phyloP scores from a whole-genome alignment of 2,888 invertebrate genomes.

The Sepioteuthis lessoniana region DNA sequence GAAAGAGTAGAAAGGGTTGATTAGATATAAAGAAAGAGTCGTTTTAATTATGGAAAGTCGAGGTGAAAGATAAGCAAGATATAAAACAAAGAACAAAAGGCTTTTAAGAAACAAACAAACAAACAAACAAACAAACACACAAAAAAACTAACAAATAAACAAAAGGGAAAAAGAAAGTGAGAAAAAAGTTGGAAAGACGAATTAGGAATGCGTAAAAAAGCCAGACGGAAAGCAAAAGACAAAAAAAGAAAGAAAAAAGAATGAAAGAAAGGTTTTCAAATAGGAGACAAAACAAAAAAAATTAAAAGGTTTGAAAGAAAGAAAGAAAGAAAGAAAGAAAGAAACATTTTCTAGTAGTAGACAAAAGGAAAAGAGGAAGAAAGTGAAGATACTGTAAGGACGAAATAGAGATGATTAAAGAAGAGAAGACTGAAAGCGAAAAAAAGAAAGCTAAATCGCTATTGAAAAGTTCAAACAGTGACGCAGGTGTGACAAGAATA shows the following conservation, averaged over 20 bases:
- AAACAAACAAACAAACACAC: background rate
- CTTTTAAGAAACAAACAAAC: background rate
- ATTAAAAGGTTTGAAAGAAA: fast-evolving
- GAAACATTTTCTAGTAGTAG: background rate
- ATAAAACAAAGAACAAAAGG: too few species aligned
- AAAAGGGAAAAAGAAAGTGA: too few species aligned
- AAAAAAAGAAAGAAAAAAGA: background rate
- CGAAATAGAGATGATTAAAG: background rate
- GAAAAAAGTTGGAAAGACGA: too few species aligned
- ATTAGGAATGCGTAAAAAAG: background rate
- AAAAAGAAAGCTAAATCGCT: background rate
- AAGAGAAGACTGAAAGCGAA: background rate
- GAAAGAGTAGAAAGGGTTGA: too few species aligned
- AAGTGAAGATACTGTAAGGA: too few species aligned
- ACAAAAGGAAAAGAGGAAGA: too few species aligned
- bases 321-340: background rate
- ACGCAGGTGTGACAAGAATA: background rate
- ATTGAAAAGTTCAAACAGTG: background rate
- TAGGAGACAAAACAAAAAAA: background rate
- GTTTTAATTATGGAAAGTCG: too few species aligned
- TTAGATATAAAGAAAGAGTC: too few species aligned
- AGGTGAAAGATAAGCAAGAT: too few species aligned
- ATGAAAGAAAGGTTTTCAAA: background rate
- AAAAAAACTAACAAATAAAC: background rate
- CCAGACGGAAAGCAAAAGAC: background rate